Conservation (phyloP, 2,797 vertebrate genomes). For the Potorous gilbertii region DNA sequence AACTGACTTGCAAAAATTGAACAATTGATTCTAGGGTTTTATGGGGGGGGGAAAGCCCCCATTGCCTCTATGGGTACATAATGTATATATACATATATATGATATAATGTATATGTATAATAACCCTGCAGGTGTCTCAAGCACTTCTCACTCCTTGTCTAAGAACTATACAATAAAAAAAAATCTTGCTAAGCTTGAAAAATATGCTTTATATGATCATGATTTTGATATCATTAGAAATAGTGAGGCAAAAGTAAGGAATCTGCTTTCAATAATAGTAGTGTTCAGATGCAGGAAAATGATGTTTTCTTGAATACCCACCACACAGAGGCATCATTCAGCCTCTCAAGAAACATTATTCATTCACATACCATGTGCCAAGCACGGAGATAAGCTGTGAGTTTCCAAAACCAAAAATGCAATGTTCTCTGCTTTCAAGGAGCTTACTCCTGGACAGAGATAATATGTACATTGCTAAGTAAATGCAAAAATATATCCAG, state of each 20-base stretch:
- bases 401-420: not conserved
- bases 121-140: not conserved
- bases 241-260: not conserved
- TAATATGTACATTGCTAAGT: not conserved
- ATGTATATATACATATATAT: not conserved
- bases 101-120: too few relatives aligned
- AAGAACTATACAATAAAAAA: not conserved
- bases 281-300: not conserved
- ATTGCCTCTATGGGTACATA: not conserved
- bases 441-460: not conserved
- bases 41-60: not conserved
- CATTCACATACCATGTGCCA: not conserved
- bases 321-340: accelerated
- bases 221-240: not conserved
- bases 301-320: not conserved
- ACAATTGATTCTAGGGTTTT: not conserved
- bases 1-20: not conserved
- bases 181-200: not conserved
- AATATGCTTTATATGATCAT: not conserved
- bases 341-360: slow-evolving; percentile 17
- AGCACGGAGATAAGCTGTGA: not conserved
- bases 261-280: not conserved
- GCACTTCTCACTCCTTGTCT: not conserved
- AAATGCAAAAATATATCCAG: not conserved
- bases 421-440: not conserved